phyloP scores from a whole-genome alignment of 2,797 vertebrate species.

The Enteromius unitaeniatus region DNA sequence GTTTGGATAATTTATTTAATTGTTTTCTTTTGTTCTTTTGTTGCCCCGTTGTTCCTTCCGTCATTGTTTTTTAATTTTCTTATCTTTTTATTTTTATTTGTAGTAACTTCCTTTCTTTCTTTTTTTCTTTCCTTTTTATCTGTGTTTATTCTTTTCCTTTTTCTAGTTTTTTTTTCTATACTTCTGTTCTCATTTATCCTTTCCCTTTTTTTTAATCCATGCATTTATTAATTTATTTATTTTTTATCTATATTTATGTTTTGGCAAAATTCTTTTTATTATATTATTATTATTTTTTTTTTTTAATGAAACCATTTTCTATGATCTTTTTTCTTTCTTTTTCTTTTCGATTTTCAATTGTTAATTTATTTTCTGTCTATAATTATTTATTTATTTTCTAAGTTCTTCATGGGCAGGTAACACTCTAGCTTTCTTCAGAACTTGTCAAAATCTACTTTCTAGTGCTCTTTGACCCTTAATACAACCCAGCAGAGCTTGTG shows the following conservation, averaged over 20 bases:
- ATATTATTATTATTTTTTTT: background rate
- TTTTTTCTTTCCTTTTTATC: background rate
- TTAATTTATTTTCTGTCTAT: background rate
- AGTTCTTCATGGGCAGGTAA: background rate
- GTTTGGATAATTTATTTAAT: background rate
- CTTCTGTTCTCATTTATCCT: background rate
- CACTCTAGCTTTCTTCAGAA: background rate
- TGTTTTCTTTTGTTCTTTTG: too few species aligned
- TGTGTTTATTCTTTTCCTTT: background rate
- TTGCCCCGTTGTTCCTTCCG: too few species aligned
- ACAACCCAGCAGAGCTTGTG: conserved; percentile 3
- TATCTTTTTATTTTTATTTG: too few species aligned
- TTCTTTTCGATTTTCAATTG: background rate
- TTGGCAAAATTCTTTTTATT: background rate
- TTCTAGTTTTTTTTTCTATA: background rate
- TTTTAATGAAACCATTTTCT: background rate
- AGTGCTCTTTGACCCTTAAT: conserved; percentile 15
- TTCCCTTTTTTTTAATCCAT: background rate
- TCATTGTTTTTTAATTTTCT: too few species aligned
- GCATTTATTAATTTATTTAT: background rate
- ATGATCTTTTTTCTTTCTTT: background rate
- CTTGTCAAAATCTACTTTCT: background rate
- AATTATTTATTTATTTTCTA: background rate
- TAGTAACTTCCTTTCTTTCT: too few species aligned
- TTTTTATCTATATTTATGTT: background rate